Evolutionary conservation across 2,888 invertebrate species (phyloP), one percentile per base, ranked within the genome.

Genomic region (Ophion obscuratus): DNA sequence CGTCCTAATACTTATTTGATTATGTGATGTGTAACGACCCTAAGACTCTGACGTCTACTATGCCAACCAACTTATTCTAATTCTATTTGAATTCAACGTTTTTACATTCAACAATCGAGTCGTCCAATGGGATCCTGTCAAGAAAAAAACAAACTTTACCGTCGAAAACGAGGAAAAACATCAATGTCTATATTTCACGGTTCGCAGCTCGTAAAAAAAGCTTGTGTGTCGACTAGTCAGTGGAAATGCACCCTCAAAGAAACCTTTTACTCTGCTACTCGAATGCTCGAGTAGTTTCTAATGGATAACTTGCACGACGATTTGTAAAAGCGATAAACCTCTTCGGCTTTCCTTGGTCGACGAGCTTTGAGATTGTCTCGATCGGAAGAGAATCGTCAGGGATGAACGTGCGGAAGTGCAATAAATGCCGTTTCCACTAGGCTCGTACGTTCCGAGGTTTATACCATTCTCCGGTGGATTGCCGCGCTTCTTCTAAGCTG

Each of bases 351-450:
- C 47, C 20, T 11, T 47, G 9, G 36, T 40, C 59, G 6, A 75
- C 27, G 24, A 7, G 27, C 62, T 75, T 44, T 10, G 14, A 53
- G 31, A 64, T 66, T 27, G 36, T n/a, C n/a, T 53, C 53, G 53
- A 66, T 76, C 66, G 66, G 31, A 66, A 76, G 57, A 36, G 66
- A 76, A 53, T 27, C 36, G 53, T 53, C 53, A 76, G 17, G 17
- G 53, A 66, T 31, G 27, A 14, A 76, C 47, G 66, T 66, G 20
- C 76, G 57, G 57, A 77, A 77, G 76, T 57, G 76, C 47, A 57
- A 77, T 67, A 44, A 77, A 67, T n/a, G 40, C 36, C 57, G 36
- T 67, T 77, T 57, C 36, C 66, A 76, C 76, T 57, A n/a, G 67
- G 67, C 57, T 77, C 76, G 76, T 77, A 40, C 59, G 53, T 40